Conservation (phyloP, 2,888 invertebrate genomes). For the Malthinus seriepunctatus region DNA sequence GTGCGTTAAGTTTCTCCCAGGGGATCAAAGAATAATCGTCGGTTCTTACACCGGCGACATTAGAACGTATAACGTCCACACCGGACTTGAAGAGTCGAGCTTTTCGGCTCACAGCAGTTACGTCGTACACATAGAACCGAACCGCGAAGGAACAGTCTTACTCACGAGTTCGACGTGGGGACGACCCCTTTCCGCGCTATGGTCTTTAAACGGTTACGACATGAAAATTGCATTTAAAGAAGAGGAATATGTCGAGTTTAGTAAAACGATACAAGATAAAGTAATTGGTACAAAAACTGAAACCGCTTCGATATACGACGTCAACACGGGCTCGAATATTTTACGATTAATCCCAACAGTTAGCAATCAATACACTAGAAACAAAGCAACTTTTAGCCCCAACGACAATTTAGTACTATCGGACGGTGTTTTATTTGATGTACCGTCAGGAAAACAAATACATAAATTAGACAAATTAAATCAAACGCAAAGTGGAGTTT, state of each 20-base stretch:
- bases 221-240: slow-evolving; percentile 74
- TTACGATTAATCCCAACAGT: slow-evolving; percentile 76
- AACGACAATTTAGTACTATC: slow-evolving; percentile 93
- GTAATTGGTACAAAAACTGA: slow-evolving; percentile 88
- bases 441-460: slow-evolving; percentile 82
- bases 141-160: slow-evolving; percentile 75
- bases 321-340: slow-evolving; percentile 75
- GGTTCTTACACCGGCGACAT: slow-evolving; percentile 93
- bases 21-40: slow-evolving; percentile 65
- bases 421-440: slow-evolving; percentile 96
- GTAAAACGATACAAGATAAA: slow-evolving; percentile 81
- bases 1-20: slow-evolving; percentile 57
- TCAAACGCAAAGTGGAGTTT: slow-evolving; percentile 91
- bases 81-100: slow-evolving; percentile 78
- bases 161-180: slow-evolving; percentile 87
- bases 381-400: slow-evolving; percentile 92
- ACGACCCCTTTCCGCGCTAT: slow-evolving; percentile 79
- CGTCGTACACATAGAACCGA: slow-evolving; percentile 76
- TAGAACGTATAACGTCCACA: slow-evolving; percentile 82
- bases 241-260: slow-evolving; percentile 91
- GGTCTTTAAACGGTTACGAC: slow-evolving; percentile 71
- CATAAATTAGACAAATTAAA: slow-evolving; percentile 98
- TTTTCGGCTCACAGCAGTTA: slow-evolving; percentile 86
- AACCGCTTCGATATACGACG: slow-evolving; percentile 87
- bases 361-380: slow-evolving; percentile 91